Conservation (phyloP, 2,888 invertebrate species). For the Eupeodes luniger region DNA sequence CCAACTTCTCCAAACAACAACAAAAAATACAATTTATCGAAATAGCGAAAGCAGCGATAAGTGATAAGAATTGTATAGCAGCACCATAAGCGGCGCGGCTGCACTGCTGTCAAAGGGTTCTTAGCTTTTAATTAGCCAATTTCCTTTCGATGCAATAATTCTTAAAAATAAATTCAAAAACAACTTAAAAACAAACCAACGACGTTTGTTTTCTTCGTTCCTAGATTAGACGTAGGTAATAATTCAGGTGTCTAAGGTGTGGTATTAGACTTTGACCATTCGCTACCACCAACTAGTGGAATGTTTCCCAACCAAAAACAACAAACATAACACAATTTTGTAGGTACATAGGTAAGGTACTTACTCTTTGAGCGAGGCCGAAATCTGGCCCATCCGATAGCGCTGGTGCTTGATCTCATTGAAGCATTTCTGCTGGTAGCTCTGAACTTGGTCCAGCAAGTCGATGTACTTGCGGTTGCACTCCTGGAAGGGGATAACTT, state of each 20-base stretch:
- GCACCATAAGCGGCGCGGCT: no score
- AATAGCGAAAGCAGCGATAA: neutral
- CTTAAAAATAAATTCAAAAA: neutral
- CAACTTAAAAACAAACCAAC: neutral
- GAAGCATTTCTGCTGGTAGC: slow-evolving; percentile 93
- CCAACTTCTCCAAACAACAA: neutral
- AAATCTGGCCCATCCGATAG: slow-evolving; percentile 94
- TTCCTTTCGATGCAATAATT: neutral
- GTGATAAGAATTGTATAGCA: neutral
- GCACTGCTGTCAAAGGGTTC: neutral
- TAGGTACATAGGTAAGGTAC: slow-evolving; percentile 79
- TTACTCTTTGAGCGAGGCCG: slow-evolving; percentile 92
- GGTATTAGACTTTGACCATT: slow-evolving; percentile 23
- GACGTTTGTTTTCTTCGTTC: neutral
- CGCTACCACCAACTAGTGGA: neutral
- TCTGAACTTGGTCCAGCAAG: slow-evolving; percentile 93
- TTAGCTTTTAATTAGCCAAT: neutral
- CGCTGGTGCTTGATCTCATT: slow-evolving; percentile 96
- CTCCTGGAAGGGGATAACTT: slow-evolving; percentile 73
- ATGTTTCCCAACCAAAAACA: neutral
- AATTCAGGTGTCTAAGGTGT: neutral
- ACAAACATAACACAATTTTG: neutral
- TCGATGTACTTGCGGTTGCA: slow-evolving; percentile 92
- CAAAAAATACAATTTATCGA: slow-evolving; percentile 6
- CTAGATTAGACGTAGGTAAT: neutral